phyloP scores from a whole-genome alignment of 1,140 invertebrate species.

The Neotoxoptera formosana region DNA sequence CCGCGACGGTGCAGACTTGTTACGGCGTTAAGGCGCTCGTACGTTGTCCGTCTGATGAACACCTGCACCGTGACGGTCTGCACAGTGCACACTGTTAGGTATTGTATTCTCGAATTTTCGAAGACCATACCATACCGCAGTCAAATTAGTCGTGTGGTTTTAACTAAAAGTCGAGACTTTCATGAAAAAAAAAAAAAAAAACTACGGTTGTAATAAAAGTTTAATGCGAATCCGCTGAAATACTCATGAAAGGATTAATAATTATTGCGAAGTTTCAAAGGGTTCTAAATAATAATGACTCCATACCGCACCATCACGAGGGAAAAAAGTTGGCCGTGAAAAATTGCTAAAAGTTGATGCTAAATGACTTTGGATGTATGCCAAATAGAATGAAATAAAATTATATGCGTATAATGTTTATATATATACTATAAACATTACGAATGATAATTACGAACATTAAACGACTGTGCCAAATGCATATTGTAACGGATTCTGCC shows the following conservation, averaged over 20 bases:
- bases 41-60: not conserved
- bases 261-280: constrained; percentile 53
- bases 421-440: constrained; percentile 26
- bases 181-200: not conserved
- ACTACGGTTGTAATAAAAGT: constrained; percentile 33
- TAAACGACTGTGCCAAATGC: constrained; percentile 46
- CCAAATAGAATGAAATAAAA: constrained; percentile 53
- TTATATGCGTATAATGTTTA: constrained; percentile 14
- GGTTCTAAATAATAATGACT: constrained; percentile 55
- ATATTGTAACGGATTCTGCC: constrained; percentile 47
- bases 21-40: not conserved
- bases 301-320: not conserved
- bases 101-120: constrained; percentile 1
- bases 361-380: constrained; percentile 54
- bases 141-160: not conserved
- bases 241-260: constrained; percentile 57
- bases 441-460: constrained; percentile 52
- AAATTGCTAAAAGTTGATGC: constrained; percentile 52
- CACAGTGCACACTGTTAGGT: not conserved
- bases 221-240: constrained; percentile 40
- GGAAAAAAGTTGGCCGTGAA: constrained; percentile 49
- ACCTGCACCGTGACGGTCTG: not conserved
- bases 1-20: not conserved
- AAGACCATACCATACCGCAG: not conserved
- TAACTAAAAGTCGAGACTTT: not conserved